Base-by-base conservation (phyloP, 2,888 invertebrate species). In the Volucella inflata region DNA sequence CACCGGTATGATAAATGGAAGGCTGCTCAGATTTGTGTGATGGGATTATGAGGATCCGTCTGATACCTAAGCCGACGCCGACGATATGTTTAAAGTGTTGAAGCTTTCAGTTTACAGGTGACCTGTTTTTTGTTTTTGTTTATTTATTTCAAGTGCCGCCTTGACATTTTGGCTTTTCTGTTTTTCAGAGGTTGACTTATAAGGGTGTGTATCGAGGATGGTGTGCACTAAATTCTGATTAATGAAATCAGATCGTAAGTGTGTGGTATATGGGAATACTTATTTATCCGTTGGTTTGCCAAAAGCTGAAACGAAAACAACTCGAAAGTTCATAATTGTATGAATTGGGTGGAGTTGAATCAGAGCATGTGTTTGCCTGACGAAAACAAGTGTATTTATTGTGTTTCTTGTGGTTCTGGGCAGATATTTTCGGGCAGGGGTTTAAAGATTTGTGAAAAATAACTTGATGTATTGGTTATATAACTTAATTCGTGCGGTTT, bases 11-110 rank as follows among this genome's bases (percentile, higher is more conserved):
- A 81, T 44, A 81, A 75, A 81, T 81, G 75, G 44, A 70, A 38
- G 50, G 10, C 50, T 36, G 68, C 57, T 55, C 59, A 62, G 75
- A 75, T 80, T 75, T 75, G 53, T 80, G 70, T 75, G 76, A 75
- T 75, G 53, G 60, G 74, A 80, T 80, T 80, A 74, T 80, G 62
- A 74, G 53, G 42, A 67, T 65, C 14, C 46, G 59, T 68, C 6
- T 40, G 36, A 16, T 55, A 30, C 30, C 30, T 4, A 30, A 4
- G 30, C 6, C 6, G 30, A 6, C 30, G 30, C 36, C 36, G 9
- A 55, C 30, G 30, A 30, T 57, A 57, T 14, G 57, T 11, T 57
- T n/a, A 55, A 55, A 55, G 55, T 55, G 55, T 55, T 36, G 10
- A 17, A 21, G 9, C 21, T 44, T 2, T 38, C 9, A 30, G 30